Evolutionary conservation across 2,113 vertebrate species (phyloP), one percentile per base, ranked within the genome.

Genomic region (Gymnarchus niloticus): DNA sequence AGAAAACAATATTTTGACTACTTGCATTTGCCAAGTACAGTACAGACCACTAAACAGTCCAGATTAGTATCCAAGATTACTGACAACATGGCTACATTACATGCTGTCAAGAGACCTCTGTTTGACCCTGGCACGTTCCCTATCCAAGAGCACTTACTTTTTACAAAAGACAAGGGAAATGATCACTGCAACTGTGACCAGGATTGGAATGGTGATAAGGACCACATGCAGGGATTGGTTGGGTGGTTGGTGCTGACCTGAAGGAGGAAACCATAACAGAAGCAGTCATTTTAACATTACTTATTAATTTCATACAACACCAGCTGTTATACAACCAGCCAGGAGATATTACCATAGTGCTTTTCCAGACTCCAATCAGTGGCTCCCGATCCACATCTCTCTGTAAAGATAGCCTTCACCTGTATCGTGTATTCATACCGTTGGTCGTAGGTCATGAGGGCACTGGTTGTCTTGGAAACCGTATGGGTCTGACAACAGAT

Each of bases 111-210:
- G 65, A 41, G 65, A 69, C 33, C 19, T 28, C 51, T 54, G 14
- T 7, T 0, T 4, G 7, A 28, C 25, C n/a, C 28, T 2, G 6
- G 23, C 14, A 54, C 28, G 23, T 56, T 82, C 49, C 3, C 48
- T 25, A 9, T 46, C 25, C 12, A 37, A 33, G 17, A 59, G 33
- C 52, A 57, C 82, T 83, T 59, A 83, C 82, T 46, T 83, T 21
- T 83, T 83, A 83, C 57, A 59, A 54, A 83, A 83, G 33, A 83
- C 44, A 37, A 83, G 82, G 82, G 33, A 57, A 44, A 83, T n/a
- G 33, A 83, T 83, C 12, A 46, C 37, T 5, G 48, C 52, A 28
- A 59, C 25, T 54, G 82, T 83, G 56, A 83, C 54, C 37, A 83
- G 23, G 54, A 83, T 44, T 44, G 82, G 82, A 83, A 83, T 59